Percentiles rank a stretch among this genome's conserved stretches.
These are phyloP conservation scores for Zoanthus sansibaricus DNA, from an alignment of 92 coral and sea anemone species.

Conservation along the genomic window DNA sequence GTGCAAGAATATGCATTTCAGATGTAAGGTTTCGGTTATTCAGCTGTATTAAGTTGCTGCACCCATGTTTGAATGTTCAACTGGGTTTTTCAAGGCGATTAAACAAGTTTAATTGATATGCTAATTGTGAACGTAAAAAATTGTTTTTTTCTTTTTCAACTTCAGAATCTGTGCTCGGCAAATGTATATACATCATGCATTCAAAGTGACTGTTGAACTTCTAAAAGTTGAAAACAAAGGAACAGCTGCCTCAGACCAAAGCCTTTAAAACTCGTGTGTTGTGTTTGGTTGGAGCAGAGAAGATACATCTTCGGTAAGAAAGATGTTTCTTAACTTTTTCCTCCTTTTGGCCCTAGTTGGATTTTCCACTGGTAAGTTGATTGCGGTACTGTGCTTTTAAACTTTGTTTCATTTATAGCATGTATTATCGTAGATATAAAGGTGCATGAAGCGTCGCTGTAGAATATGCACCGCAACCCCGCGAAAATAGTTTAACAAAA, in stretches of 20 bases:
- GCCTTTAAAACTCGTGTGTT: not conserved
- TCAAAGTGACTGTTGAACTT: not conserved
- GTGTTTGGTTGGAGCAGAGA: not conserved
- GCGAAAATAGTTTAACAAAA: too few relatives aligned
- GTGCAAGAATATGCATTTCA: too few relatives aligned
- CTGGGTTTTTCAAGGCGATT: not conserved
- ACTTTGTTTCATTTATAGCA: too few relatives aligned
- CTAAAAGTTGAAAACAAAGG: not conserved
- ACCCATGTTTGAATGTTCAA: not conserved
- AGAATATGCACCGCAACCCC: too few relatives aligned
- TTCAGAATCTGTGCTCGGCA: not conserved
- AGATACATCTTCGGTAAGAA: constrained; percentile 18
- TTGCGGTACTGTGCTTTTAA: too few relatives aligned
- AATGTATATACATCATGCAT: not conserved
- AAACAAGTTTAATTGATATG: constrained; percentile 6
- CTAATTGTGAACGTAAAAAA: not conserved
- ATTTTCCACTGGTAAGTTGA: constrained; percentile 23
- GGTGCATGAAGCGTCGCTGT: too few relatives aligned
- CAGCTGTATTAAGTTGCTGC: too few relatives aligned
- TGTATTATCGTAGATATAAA: too few relatives aligned
- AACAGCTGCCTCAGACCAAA: not conserved
- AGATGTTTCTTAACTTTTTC: constrained; percentile 1
- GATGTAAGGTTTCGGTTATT: too few relatives aligned
- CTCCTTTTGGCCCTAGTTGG: constrained; percentile 8
- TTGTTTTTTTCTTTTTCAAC: too few relatives aligned